These are phyloP conservation scores for Ptychobarbus kaznakovi DNA, from an alignment of 2,797 vertebrate genomes.

Conservation along the genomic window DNA sequence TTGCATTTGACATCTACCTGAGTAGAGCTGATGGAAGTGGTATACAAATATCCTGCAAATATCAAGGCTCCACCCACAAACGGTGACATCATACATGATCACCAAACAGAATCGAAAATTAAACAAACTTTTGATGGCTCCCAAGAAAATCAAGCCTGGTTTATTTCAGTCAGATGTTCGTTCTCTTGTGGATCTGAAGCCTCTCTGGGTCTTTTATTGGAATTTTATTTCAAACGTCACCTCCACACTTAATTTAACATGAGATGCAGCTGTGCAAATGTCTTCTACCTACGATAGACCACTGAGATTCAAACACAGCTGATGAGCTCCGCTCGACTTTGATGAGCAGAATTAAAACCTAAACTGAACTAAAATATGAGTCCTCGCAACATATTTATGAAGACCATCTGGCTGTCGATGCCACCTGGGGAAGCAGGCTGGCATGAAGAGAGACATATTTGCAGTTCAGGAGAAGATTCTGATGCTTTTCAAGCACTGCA, in stretches of 20 bases:
- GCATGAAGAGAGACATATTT: conserved; percentile 4
- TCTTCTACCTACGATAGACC: background rate
- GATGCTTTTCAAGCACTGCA: conserved; percentile 2
- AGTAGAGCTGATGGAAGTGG: background rate
- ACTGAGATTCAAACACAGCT: conserved; percentile 20
- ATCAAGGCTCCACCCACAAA: background rate
- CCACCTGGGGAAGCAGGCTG: conserved; percentile 24
- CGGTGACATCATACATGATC: background rate
- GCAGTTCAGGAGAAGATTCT: background rate
- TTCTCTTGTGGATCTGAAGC: background rate
- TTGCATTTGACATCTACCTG: background rate
- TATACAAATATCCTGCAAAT: background rate
- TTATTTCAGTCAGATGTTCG: background rate
- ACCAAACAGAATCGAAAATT: background rate
- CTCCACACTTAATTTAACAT: conserved; percentile 14
- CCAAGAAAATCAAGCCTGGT: background rate
- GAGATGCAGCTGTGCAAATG: conserved; percentile 28
- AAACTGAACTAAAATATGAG: conserved; percentile 37
- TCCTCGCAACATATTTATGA: conserved; percentile 39
- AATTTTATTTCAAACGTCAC: conserved; percentile 9
- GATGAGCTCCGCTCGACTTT: conserved; percentile 35
- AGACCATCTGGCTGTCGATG: conserved; percentile 47
- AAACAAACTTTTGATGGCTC: background rate
- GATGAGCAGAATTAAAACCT: conserved; percentile 29
- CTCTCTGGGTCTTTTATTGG: conserved; percentile 13